phyloP scores from a whole-genome alignment of 2,113 vertebrate species.

The Thomomys bottae region DNA sequence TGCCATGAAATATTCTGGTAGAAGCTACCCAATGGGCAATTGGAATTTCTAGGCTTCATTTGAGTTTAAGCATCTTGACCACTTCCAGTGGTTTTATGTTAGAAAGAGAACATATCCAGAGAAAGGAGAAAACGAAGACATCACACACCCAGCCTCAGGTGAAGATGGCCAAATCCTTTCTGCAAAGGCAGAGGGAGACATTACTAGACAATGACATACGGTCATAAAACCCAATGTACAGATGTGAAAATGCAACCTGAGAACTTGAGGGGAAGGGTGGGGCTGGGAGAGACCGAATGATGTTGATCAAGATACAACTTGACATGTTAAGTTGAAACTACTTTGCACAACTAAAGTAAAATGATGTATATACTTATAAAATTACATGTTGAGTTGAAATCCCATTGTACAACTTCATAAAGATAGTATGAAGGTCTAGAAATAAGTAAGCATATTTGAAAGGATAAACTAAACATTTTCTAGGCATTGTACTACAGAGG shows the following conservation, averaged over 20 bases:
- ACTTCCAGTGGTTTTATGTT: neutral
- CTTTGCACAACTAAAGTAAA: too few relatives aligned
- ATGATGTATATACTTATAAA: too few relatives aligned
- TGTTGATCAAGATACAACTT: too few relatives aligned
- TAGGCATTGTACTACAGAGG: neutral
- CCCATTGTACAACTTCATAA: too few relatives aligned
- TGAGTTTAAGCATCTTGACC: too few relatives aligned
- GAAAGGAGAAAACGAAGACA: neutral
- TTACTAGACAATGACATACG: neutral
- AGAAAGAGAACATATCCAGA: neutral
- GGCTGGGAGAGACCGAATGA: too few relatives aligned
- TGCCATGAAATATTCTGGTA: neutral
- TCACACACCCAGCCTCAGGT: neutral
- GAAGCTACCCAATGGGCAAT: neutral
- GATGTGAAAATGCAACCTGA: too few relatives aligned
- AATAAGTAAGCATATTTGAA: neutral
- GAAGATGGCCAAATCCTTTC: neutral
- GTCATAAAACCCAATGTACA: too few relatives aligned
- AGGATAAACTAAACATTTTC: neutral
- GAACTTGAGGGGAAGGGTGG: too few relatives aligned
- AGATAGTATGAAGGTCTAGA: too few relatives aligned
- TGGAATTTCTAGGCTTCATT: neutral
- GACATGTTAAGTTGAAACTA: too few relatives aligned
- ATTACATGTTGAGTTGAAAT: too few relatives aligned
- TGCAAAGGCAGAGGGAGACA: neutral